Base-by-base conservation (phyloP, 2,888 invertebrate species). In the Lepidochitona cinerea region DNA sequence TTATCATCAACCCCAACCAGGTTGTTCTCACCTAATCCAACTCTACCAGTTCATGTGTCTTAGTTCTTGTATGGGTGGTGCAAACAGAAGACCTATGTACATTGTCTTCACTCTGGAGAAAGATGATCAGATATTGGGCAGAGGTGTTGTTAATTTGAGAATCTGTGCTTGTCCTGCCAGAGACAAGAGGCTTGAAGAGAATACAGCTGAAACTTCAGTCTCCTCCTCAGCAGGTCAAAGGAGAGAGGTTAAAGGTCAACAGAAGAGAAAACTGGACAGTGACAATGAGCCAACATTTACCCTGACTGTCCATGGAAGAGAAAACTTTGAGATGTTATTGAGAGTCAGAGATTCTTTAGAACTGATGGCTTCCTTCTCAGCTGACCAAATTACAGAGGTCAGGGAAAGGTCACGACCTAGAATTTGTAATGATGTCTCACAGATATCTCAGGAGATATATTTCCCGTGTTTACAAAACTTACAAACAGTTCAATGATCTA, bases 311-410 rank as follows among this genome's bases (percentile, higher is more conserved):
- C 75, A 79, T 70, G 90, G 90, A 1, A 78, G 86, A 49, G 89
- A 89, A 67, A 89, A 90, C 71, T 90, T 84, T 75, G 89, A 90
- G 73, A 83, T 89, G 33, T 78, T 90, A 37, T 82, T 84, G 54
- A 86, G 85, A 76, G 29, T 59, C 32, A 29, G 59, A n/a, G n/a
- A 59, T 29, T 59, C 59, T 26, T 29, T 59, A 59, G 59, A 59
- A 59, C 59, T 59, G 12, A 59, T 29, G 32, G 18, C 59, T 59
- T 29, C 32, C 29, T 59, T 59, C 4, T 59, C 59, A 14, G 12
- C 1, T 29, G 26, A 59, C 12, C 59, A 59, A 59, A 26, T 59
- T 26, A 29, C 23, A 29, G 14, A 29, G 12, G 23, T 29, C 59
- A 59, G 26, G 26, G 29, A 59, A 59, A 7, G 32, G 4, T 14